phyloP scores from a whole-genome alignment of 2,888 invertebrate species.

The Omphaloscelis lunosa region DNA sequence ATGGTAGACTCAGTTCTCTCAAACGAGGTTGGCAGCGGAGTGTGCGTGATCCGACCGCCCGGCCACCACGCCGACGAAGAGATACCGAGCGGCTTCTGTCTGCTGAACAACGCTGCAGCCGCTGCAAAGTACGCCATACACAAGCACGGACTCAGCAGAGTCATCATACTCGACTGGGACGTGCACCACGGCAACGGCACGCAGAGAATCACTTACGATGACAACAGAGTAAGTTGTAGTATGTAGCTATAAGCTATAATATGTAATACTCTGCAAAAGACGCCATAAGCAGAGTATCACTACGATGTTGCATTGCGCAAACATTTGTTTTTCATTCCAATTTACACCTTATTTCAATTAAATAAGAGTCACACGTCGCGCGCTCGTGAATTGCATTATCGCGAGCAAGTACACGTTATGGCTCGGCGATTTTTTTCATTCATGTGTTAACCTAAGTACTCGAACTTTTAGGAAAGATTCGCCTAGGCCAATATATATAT shows the following conservation, averaged over 20 bases:
- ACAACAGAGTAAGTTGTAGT: conserved; percentile 84
- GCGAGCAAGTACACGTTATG: too few species aligned
- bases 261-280: not conserved
- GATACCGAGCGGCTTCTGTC: conserved; percentile 96
- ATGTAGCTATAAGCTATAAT: not conserved
- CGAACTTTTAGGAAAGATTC: too few species aligned
- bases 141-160: conserved; percentile 90
- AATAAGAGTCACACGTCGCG: not conserved
- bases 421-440: too few species aligned
- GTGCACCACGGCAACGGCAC: conserved; percentile 99
- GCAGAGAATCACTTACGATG: conserved; percentile 94
- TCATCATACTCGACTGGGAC: conserved; percentile 97
- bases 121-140: conserved; percentile 94
- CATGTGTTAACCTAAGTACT: too few species aligned
- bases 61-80: conserved; percentile 97
- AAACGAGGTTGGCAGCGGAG: conserved; percentile 92
- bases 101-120: conserved; percentile 96
- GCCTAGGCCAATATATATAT: too few species aligned
- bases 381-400: not conserved
- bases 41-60: conserved; percentile 96
- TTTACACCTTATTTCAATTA: not conserved
- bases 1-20: conserved; percentile 93
- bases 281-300: not conserved
- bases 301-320: not conserved
- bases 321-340: not conserved